Evolutionary conservation across 2,113 vertebrate species (phyloP), one percentile per base, ranked within the genome.

Genomic region (Emydura subglobosa): DNA sequence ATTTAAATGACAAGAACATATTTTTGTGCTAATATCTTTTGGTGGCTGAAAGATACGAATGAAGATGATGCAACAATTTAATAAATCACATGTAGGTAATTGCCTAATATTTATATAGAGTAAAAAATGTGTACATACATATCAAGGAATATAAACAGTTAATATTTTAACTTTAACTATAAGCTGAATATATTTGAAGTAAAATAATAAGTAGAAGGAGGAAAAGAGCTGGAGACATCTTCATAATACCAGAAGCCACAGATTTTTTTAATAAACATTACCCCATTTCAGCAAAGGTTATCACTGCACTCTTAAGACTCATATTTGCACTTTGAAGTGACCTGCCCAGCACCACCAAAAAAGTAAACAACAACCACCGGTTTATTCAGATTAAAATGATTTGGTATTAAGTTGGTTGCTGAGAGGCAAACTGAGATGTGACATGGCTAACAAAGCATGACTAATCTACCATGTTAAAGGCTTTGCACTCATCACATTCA

Each of bases 311-410:
- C 91, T 97, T 93, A 83, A 96, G 91, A 96, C 91, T 85, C 93
- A 55, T 79, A 93, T 92, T 88, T 94, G 91, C 82, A 91, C 88
- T 88, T 91, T 88, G 90, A 96, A 95, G 31, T 53, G 61, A 93
- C 90, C 92, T 91, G 96, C 3, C 90, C 95, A 95, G 94, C 93
- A 96, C 94, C 91, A 96, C 27, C 92, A 81, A 92, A 97, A 96
- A 29, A 83, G 86, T 90, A 95, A 96, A 95, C 94, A 94, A 79
- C 86, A 91, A 85, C 83, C 53, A 27, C 88, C 82, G 74, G 78
- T 82, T 86, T 97, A 78, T 95, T 59, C 0, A n/a, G 59, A 68
- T 22, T 0, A 14, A 85, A 91, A 83, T 54, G 3, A 83, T 81
- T 92, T 95, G 95, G 51, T 72, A 90, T 95, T 91, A 95, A 91